phyloP scores from a whole-genome alignment of 2,888 invertebrate species.

The Romanomermis culicivorax region DNA sequence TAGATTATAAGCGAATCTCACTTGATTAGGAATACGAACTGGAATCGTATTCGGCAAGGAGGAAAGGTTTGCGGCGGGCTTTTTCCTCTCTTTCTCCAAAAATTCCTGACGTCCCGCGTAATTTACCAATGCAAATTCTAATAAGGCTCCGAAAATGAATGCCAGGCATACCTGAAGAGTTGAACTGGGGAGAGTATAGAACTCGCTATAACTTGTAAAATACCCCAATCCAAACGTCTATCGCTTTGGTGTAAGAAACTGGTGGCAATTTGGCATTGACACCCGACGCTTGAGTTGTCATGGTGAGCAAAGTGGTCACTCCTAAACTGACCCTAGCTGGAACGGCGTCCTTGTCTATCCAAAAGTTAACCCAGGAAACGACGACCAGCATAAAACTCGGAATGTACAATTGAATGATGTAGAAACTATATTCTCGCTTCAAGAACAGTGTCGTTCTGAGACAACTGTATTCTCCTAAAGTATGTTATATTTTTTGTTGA shows the following conservation, averaged over 20 bases:
- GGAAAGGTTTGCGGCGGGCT: not conserved
- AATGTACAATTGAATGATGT: slow-evolving; percentile 95
- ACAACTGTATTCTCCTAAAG: slow-evolving; percentile 84
- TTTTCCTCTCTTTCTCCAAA: slow-evolving; percentile 8
- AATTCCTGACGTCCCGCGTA: slow-evolving; percentile 71
- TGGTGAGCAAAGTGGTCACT: slow-evolving; percentile 81
- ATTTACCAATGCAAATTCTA: slow-evolving; percentile 88
- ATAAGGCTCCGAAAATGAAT: slow-evolving; percentile 80
- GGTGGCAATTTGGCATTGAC: slow-evolving; percentile 86
- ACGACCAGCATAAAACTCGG: slow-evolving; percentile 41
- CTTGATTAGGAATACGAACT: too few species aligned
- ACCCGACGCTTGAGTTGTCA: slow-evolving; percentile 84
- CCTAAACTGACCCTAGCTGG: slow-evolving; percentile 33
- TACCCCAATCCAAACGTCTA: slow-evolving; percentile 28
- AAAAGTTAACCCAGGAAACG: slow-evolving; percentile 69
- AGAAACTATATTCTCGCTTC: slow-evolving; percentile 95
- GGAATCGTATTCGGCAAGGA: too few species aligned
- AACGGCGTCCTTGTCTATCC: slow-evolving; percentile 29
- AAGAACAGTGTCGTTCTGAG: slow-evolving; percentile 81
- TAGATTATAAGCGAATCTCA: too few species aligned
- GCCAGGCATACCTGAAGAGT: slow-evolving; percentile 52
- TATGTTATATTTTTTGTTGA: not conserved
- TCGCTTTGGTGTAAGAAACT: slow-evolving; percentile 38
- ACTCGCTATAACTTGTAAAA: too few species aligned
- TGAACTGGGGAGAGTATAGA: too few species aligned